A percentile compares a stretch with the other conserved stretches of the same genome.
These are phyloP conservation scores for Meloidogyne exigua DNA, from an alignment of 1,140 invertebrate species.

Conservation along the genomic window DNA sequence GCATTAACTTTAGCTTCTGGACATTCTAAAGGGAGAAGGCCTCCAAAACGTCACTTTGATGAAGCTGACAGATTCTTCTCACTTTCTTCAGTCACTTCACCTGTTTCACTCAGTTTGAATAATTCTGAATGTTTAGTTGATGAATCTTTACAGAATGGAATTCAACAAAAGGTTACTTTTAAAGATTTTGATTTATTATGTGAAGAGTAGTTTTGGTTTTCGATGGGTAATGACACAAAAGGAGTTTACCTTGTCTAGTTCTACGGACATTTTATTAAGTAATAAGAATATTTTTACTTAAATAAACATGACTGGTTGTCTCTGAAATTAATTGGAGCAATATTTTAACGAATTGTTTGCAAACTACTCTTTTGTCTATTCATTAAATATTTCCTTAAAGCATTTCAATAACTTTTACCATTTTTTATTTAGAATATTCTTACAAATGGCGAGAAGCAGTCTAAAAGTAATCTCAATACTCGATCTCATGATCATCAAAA, in stretches of 20 bases:
- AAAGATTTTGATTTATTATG: background rate
- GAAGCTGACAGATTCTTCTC: slow-evolving; percentile 33
- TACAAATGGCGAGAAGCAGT: background rate
- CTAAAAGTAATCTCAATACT: background rate
- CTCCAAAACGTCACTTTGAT: slow-evolving; percentile 9
- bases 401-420: background rate
- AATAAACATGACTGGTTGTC: no score
- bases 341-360: no score
- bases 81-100: slow-evolving; percentile 41
- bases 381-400: background rate
- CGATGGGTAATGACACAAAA: no score
- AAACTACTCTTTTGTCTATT: no score
- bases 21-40: slow-evolving; percentile 1
- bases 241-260: no score
- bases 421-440: slow-evolving; percentile 2
- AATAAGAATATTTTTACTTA: no score
- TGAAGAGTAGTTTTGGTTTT: no score
- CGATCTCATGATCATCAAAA: background rate
- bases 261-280: no score
- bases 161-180: background rate
- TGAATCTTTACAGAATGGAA: background rate
- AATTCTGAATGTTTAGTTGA: background rate
- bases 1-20: slow-evolving; percentile 7
- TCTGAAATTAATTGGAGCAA: no score
- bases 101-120: slow-evolving; percentile 25